Conservation (phyloP, 2,113 vertebrate species). For the Capra hircus region DNA sequence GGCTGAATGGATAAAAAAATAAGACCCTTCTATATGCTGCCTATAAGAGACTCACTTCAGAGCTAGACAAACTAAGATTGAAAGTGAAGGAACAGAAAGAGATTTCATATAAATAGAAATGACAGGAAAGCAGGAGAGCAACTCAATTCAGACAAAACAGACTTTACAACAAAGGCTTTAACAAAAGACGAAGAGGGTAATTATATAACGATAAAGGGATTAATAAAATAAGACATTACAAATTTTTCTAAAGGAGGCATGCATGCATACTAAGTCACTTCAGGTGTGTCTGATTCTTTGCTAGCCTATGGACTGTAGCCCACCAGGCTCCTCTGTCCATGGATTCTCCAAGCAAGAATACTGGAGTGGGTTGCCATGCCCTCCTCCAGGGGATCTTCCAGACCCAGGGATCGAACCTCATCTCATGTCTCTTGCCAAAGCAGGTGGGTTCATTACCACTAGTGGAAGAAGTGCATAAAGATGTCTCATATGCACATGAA, state of each 20-base stretch:
- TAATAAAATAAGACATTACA: not conserved
- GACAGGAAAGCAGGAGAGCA: not conserved
- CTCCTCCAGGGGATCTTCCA: not conserved
- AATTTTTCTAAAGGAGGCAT: not conserved
- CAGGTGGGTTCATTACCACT: not conserved
- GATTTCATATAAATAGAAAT: not conserved
- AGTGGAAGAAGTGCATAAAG: not conserved
- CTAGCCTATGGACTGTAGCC: not conserved
- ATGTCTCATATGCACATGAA: not conserved
- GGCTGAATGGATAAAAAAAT: not conserved
- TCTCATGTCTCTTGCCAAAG: not conserved
- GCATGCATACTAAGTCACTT: not conserved
- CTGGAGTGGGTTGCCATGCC: not conserved
- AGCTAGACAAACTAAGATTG: not conserved
- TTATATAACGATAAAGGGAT: not conserved
- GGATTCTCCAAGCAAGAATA: not conserved
- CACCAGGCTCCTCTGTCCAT: not conserved
- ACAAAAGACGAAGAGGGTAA: not conserved
- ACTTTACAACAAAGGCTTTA: not conserved
- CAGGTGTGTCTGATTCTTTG: not conserved
- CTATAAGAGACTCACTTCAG: not conserved
- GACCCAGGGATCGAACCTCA: accelerated
- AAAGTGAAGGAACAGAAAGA: not conserved
- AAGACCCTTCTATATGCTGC: not conserved
- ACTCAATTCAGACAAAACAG: not conserved